Base-by-base conservation (phyloP, 2,888 invertebrate genomes). In the Cephonodes hylas region DNA sequence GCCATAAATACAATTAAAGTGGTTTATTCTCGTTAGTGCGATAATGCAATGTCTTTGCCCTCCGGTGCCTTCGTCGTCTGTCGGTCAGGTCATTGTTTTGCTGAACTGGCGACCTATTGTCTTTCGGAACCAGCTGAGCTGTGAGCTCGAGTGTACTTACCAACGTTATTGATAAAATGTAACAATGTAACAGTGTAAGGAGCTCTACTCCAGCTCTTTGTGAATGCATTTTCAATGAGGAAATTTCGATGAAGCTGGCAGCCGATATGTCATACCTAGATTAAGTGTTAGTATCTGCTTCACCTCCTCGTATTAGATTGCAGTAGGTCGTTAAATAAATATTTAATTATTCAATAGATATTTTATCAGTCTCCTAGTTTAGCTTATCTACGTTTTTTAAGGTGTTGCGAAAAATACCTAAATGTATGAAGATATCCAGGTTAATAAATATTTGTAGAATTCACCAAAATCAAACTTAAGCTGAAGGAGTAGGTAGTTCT, bases 1-100 rank as follows among this genome's bases (percentile, higher is more conserved):
- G 82, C 84, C 81, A 86, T 88, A 89, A 89, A 89, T 80, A 87
- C 88, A 91, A 91, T 91, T 91, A 91, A 91, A 89, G 78, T 87
- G 89, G 89, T 88, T 91, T 90, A 80, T 79, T 87, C 90, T 89
- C 84, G 89, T 91, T 90, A 90, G 79, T 73, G 80, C 78, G 83
- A 86, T 89, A 88, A 88, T 85, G 80, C 72, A 71, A 79, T 83
- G 88, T 88, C 88, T 90, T 89, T 89, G 90, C 86, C 89, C 89
- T 79, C 85, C 57, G 68, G 67, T 68, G 57, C 59, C 65, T 67
- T 63, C 70, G 67, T 60, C 70, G 69, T 69, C 65, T 66, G 66
- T 63, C 63, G 66, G 65, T 68, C 72, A 59, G 59, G 42, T 65
- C 66, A 80, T 85, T 84, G 83, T 83, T 76, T 73, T 59, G 64